phyloP scores from a whole-genome alignment of 2,797 vertebrate genomes.

The Hippoglossus hippoglossus region DNA sequence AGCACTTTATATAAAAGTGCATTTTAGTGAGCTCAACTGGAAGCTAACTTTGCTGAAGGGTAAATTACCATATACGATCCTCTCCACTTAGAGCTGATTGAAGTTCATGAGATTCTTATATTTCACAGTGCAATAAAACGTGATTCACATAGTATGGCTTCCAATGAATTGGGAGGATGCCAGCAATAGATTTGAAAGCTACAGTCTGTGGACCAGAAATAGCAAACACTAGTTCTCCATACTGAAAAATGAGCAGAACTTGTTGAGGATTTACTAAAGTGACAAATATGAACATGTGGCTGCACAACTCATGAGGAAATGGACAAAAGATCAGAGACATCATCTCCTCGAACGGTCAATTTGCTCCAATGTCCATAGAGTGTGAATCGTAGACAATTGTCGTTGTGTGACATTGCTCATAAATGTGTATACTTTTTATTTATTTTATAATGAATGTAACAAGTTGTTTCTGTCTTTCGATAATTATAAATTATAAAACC shows the following conservation, averaged over 20 bases:
- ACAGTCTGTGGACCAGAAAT: constrained; percentile 9
- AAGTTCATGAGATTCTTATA: constrained; percentile 9
- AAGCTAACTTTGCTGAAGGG: neutral
- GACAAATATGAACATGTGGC: neutral
- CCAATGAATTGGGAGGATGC: constrained; percentile 17
- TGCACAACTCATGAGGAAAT: neutral
- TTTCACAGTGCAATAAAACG: constrained; percentile 20
- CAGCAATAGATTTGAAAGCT: constrained; percentile 28
- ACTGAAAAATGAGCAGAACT: neutral
- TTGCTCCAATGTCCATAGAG: neutral
- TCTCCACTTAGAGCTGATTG: constrained; percentile 12
- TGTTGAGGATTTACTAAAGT: no score
- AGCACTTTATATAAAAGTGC: constrained; percentile 20
- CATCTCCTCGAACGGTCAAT: neutral
- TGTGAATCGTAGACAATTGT: neutral
- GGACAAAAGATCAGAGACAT: neutral
- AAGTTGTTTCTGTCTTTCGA: neutral
- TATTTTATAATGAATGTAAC: constrained; percentile 1
- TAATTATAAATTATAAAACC: neutral
- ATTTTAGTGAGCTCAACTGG: neutral
- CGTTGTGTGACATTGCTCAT: neutral
- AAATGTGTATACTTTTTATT: neutral
- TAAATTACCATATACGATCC: constrained; percentile 12
- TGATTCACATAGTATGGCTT: constrained; percentile 20
- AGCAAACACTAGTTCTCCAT: constrained; percentile 7